Evolutionary conservation across 1,140 invertebrate species (phyloP), one percentile per base, ranked within the genome.

Genomic region (Papilio dardanus): DNA sequence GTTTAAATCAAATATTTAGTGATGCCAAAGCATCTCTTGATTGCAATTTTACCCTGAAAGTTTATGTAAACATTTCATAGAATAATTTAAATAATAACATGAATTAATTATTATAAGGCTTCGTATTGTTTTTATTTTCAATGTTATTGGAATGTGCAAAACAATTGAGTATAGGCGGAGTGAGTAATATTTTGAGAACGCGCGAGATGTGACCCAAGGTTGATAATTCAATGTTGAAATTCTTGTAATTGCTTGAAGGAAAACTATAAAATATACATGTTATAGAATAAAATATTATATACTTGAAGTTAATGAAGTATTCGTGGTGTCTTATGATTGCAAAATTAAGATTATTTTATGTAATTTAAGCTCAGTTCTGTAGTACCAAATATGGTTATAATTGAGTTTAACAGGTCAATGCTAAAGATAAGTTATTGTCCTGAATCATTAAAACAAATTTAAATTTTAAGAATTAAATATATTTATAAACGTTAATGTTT

Each of bases 91-190:
- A 19, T 19, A 50, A 21, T 19, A 50, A 19, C 16, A 50, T 50
- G 14, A 54, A 54, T 28, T 28, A 62, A 62, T 28, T 14, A 62
- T 30, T 28, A 28, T 58, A 28, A n/a, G 21, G 6, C 8, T 58
- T 62, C 54, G 5, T 28, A 62, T 62, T 62, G 24, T 62, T 62
- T 12, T 21, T 28, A 62, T 62, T 62, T 14, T 62, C 54, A 62
- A 54, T 54, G 50, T 28, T 30, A 62, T 62, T 62, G 54, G 54
- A 30, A 28, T 62, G 50, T 54, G 54, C 54, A 62, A 62, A 62
- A 62, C 10, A 62, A 62, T 62, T 30, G 12, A 62, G 54, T 62
- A 62, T 62, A 14, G 54, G 24, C 54, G 54, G 54, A 14, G 54
- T 62, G 54, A 62, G 54, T 62, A 62, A 62, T 62, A 62, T 62